These are phyloP conservation scores for Hoplostethus atlanticus DNA, from an alignment of 2,797 vertebrate genomes.

Conservation along the genomic window DNA sequence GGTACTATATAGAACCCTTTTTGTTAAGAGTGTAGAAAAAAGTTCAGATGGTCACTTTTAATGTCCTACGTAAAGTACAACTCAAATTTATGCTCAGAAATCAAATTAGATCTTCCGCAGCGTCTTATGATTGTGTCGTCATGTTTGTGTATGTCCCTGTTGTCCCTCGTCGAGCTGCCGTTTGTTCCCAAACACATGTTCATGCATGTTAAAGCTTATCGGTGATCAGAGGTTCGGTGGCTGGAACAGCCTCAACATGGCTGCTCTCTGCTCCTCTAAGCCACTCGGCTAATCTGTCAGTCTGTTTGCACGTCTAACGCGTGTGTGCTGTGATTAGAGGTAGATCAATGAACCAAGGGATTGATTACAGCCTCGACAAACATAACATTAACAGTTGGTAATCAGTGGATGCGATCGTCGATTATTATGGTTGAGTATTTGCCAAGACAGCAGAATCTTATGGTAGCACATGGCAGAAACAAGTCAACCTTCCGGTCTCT, in stretches of 20 bases:
- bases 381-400: slow-evolving; percentile 1
- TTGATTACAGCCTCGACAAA: slow-evolving; percentile 32
- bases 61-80: no score
- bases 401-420: background rate
- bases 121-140: no score
- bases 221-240: background rate
- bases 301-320: slow-evolving; percentile 24
- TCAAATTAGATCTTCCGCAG: no score
- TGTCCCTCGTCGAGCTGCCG: slow-evolving; percentile 1
- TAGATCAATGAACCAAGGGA: slow-evolving; percentile 32
- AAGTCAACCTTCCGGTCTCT: background rate
- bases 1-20: no score
- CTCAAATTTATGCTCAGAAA: no score
- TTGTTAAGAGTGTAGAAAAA: no score
- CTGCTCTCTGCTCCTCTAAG: slow-evolving; percentile 34
- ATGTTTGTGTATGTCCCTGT: background rate
- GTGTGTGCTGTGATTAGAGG: slow-evolving; percentile 24
- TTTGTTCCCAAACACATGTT: slow-evolving; percentile 7
- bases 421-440: background rate
- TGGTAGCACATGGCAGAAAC: background rate
- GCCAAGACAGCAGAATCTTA: background rate
- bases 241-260: slow-evolving; percentile 36
- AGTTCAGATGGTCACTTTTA: no score
- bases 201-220: slow-evolving; percentile 6
- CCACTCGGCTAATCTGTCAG: slow-evolving; percentile 21